A percentile compares a stretch with the other conserved stretches of the same genome.
Conservation (phyloP, 2,888 invertebrate species). For the Apamea crenata region DNA sequence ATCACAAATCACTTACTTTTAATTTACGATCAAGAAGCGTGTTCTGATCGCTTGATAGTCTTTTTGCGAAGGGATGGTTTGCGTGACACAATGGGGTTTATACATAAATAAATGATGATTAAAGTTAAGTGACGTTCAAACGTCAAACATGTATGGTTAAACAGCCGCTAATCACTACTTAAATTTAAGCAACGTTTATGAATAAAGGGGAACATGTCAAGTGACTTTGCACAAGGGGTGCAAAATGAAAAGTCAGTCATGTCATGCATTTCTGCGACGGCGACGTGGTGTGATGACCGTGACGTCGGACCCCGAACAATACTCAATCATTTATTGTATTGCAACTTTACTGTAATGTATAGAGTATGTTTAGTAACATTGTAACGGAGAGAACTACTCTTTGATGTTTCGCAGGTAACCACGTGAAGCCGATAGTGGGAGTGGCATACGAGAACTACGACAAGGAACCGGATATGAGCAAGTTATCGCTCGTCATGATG, state of each 20-base stretch:
- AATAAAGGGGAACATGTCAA: not conserved
- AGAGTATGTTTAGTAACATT: not conserved
- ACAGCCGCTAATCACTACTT: too few species aligned
- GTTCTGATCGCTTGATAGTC: not conserved
- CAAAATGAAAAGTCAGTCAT: not conserved
- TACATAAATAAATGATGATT: too few species aligned
- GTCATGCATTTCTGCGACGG: not conserved
- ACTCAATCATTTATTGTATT: not conserved
- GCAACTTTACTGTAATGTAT: not conserved
- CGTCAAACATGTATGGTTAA: too few species aligned
- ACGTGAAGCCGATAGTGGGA: constrained; percentile 54
- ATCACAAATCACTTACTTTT: too few species aligned
- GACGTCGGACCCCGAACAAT: not conserved
- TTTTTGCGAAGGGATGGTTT: too few species aligned
- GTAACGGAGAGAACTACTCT: not conserved
- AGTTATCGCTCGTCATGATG: constrained; percentile 57
- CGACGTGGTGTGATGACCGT: not conserved
- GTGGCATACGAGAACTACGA: constrained; percentile 53
- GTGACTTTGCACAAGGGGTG: not conserved
- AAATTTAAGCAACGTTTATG: too few species aligned
- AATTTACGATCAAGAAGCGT: too few species aligned
- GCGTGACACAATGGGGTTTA: too few species aligned
- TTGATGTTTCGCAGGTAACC: constrained; percentile 48
- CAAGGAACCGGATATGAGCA: constrained; percentile 60
- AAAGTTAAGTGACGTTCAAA: too few species aligned